Evolutionary conservation across 2,888 invertebrate species (phyloP).

Genomic region (Metopia argyrocephala): DNA sequence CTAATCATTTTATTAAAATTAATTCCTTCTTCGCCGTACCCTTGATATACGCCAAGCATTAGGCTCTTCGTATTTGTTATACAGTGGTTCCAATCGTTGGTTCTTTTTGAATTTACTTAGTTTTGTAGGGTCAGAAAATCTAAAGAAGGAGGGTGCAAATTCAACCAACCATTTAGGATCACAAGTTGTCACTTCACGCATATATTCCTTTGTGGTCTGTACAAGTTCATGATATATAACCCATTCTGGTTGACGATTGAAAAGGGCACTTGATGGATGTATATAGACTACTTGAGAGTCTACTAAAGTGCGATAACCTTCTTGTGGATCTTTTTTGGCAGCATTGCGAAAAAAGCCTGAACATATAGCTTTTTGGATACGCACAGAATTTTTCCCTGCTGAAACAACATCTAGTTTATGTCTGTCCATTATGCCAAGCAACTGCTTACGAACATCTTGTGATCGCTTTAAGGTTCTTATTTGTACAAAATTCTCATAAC

Average conservation of each 20-base stretch:
- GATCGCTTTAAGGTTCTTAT: conserved; percentile 97
- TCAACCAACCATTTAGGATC: conserved; percentile 99
- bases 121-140: conserved; percentile 98
- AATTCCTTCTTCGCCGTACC: conserved; percentile 92
- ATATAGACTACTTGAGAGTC: conserved; percentile 99
- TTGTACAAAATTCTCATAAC: conserved; percentile 99
- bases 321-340: conserved; percentile 99
- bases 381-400: conserved; percentile 95
- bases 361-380: conserved; percentile 98
- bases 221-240: conserved; percentile 99
- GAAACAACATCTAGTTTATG: conserved; percentile 98
- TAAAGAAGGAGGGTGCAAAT: conserved; percentile 99
- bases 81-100: conserved; percentile 97
- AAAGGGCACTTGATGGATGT: conserved; percentile 98
- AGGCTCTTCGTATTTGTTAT: conserved; percentile 99
- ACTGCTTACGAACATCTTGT: conserved; percentile 98
- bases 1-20: conserved; percentile 71
- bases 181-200: conserved; percentile 98
- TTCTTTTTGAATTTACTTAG: conserved; percentile 99
- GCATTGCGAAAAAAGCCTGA: conserved; percentile 99
- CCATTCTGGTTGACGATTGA: conserved; percentile 99
- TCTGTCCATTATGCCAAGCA: conserved; percentile 98
- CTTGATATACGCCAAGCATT: conserved; percentile 99
- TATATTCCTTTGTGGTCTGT: conserved; percentile 99
- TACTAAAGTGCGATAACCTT: conserved; percentile 97